A percentile compares a stretch with the other conserved stretches of the same genome.
Conservation (phyloP, 2,797 vertebrate species). For the Ctenosaura bakeri region DNA sequence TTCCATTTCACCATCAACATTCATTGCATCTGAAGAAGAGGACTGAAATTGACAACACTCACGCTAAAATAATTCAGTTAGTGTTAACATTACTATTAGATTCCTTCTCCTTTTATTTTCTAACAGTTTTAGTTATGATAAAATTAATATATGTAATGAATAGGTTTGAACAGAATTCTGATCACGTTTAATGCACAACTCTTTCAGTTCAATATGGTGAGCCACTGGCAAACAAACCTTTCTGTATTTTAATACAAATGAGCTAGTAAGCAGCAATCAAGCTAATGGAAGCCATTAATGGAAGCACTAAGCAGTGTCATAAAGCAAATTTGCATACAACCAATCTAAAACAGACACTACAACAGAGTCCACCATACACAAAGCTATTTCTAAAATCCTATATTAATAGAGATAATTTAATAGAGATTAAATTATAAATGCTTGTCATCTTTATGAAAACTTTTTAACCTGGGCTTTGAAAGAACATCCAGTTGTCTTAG, state of each 20-base stretch:
- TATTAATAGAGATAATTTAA: neutral
- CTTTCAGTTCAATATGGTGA: constrained; percentile 18
- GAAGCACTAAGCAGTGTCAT: neutral
- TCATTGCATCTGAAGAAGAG: no score
- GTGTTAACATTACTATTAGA: no score
- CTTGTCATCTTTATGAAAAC: neutral
- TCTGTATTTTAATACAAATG: constrained; percentile 30
- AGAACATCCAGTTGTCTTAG: neutral
- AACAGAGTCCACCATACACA: neutral
- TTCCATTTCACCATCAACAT: no score
- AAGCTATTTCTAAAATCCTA: neutral
- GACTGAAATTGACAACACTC: no score
- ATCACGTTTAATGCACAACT: constrained; percentile 3
- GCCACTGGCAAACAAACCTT: neutral
- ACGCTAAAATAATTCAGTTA: no score
- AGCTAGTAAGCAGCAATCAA: constrained; percentile 14
- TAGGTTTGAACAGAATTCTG: neutral
- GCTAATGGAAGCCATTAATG: constrained; percentile 15
- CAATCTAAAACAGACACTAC: neutral
- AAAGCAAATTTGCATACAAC: neutral
- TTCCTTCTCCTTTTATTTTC: no score
- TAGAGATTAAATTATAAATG: neutral
- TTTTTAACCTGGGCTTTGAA: neutral
- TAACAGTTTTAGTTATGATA: neutral
- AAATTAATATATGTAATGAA: constrained; percentile 10